Percentiles rank a stretch among this genome's conserved stretches.
Evolutionary conservation across 2,797 vertebrate genomes (phyloP).

Genomic region (Hippoglossus hippoglossus): DNA sequence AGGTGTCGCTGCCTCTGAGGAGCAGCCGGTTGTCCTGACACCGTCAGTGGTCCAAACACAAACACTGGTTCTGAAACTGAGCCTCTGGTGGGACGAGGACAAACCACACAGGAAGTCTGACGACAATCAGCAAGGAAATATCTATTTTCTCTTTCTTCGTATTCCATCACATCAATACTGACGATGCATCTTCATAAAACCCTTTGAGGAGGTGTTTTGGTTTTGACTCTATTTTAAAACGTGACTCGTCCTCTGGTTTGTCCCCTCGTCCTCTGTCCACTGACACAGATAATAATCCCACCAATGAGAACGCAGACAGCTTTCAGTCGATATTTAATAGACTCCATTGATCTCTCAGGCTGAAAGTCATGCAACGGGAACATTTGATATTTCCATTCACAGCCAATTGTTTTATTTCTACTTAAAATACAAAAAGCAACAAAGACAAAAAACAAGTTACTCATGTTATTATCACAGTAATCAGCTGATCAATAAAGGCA

Average conservation of each 20-base stretch:
- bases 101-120: no score
- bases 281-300: constrained; percentile 15
- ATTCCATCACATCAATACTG: no score
- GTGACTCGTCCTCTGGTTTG: not conserved
- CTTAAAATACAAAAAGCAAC: not conserved
- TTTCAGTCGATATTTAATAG: constrained; percentile 54
- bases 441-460: not conserved
- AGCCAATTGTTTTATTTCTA: not conserved
- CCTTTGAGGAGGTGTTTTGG: no score
- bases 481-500: not conserved
- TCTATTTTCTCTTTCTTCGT: no score
- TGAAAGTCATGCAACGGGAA: constrained; percentile 25
- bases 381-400: constrained; percentile 26
- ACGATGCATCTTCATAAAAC: no score
- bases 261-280: not conserved
- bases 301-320: constrained; percentile 33
- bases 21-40: constrained; percentile 49
- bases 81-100: no score
- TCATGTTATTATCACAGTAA: constrained; percentile 5
- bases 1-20: constrained; percentile 35
- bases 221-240: not conserved
- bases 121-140: no score
- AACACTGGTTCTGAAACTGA: constrained; percentile 9
- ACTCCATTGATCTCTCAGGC: constrained; percentile 46
- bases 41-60: constrained; percentile 32